Conservation (phyloP, 2,797 vertebrate species). For the Luscinia megarhynchos region DNA sequence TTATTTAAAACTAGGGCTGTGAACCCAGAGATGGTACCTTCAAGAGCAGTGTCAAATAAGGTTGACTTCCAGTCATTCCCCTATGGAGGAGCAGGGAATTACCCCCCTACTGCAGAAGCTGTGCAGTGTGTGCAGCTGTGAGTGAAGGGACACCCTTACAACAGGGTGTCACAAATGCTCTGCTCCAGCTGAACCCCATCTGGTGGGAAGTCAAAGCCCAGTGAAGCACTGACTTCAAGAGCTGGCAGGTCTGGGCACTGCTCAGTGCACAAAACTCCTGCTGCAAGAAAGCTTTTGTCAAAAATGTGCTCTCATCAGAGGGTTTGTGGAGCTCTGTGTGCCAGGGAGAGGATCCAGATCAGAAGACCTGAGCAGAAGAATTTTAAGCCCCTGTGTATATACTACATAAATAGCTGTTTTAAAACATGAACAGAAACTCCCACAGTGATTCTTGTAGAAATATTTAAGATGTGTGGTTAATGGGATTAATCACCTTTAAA, state of each 20-base stretch:
- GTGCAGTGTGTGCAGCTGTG: neutral
- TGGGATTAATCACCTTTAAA: neutral
- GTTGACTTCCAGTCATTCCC: neutral
- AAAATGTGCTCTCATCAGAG: neutral
- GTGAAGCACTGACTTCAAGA: conserved; percentile 3
- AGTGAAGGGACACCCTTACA: neutral
- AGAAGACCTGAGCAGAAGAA: neutral
- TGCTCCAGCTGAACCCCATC: neutral
- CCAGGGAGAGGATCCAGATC: neutral
- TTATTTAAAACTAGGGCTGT: neutral
- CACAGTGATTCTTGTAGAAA: neutral
- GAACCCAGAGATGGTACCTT: neutral
- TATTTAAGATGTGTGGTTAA: neutral
- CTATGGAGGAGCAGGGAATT: neutral
- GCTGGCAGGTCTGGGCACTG: neutral
- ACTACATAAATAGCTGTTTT: neutral
- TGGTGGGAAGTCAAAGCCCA: neutral
- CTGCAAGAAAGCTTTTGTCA: neutral
- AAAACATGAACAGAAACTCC: neutral
- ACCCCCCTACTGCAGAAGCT: neutral
- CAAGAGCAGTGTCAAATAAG: neutral
- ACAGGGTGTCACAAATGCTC: neutral
- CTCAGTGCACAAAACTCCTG: neutral
- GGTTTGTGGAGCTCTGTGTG: neutral
- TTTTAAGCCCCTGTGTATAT: neutral